Evolutionary conservation across 1,140 invertebrate species (phyloP).

Genomic region (Trichonephila clavipes): DNA sequence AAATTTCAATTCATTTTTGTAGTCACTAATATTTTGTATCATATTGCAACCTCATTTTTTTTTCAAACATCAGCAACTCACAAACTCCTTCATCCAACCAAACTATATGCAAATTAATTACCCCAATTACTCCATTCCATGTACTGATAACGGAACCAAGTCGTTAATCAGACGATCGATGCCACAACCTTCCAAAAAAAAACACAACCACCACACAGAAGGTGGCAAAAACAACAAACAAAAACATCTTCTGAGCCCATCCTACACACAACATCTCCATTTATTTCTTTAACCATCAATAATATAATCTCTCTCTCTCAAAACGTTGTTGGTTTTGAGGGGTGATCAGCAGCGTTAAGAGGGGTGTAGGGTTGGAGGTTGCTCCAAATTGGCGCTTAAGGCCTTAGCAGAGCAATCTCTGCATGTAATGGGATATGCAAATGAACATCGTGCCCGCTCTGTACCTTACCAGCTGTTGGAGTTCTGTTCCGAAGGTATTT

Average conservation of each 20-base stretch:
- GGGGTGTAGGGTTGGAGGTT: conserved; percentile 6
- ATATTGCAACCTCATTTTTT: too few relatives aligned
- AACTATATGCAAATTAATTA: neutral
- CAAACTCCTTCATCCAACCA: too few relatives aligned
- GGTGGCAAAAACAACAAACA: conserved; percentile 1
- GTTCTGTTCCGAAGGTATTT: conserved; percentile 62
- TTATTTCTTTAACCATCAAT: conserved; percentile 71
- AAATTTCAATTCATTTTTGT: too few relatives aligned
- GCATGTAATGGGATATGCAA: conserved; percentile 75
- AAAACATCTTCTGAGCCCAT: neutral
- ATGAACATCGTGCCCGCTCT: conserved; percentile 54
- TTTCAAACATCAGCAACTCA: too few relatives aligned
- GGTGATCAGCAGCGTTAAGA: conserved; percentile 40
- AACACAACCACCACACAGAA: neutral
- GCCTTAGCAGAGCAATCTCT: conserved; percentile 65
- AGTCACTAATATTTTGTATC: too few relatives aligned
- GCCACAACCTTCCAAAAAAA: neutral
- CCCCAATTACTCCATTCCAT: conserved; percentile 17
- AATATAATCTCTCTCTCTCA: conserved; percentile 68
- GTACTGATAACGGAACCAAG: neutral
- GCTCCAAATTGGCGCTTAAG: conserved; percentile 72
- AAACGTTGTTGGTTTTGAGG: conserved; percentile 34
- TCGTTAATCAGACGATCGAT: conserved; percentile 12
- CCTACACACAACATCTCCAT: conserved; percentile 48
- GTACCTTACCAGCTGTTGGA: conserved; percentile 68